Evolutionary conservation across 2,888 invertebrate genomes (phyloP).

Genomic region (Dryadula phaetusa): DNA sequence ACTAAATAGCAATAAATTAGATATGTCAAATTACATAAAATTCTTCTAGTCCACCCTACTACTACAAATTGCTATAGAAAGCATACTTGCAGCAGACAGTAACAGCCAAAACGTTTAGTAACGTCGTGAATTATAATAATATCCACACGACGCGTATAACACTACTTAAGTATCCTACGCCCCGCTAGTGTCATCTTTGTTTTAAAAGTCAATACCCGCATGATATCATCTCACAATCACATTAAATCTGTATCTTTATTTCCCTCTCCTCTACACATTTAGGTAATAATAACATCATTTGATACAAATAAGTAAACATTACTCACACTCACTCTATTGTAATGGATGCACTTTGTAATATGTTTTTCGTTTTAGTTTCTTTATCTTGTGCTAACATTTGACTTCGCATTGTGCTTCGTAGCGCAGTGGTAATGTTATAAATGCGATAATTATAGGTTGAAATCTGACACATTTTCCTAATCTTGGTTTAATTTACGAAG

Average conservation of each 20-base stretch:
- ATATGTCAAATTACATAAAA: neutral
- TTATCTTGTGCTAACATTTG: neutral
- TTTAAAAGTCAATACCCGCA: slow-evolving; percentile 27
- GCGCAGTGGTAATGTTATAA: neutral
- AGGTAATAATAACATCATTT: slow-evolving; percentile 16
- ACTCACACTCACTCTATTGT: slow-evolving; percentile 36
- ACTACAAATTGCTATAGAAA: neutral
- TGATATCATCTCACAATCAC: slow-evolving; percentile 32
- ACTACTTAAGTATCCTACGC: slow-evolving; percentile 4
- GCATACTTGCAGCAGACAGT: neutral
- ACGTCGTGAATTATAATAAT: neutral
- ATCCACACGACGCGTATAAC: neutral
- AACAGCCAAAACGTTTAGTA: slow-evolving; percentile 2
- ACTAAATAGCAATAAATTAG: too few species aligned
- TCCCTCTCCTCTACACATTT: slow-evolving; percentile 15
- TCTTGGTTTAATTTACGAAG: too few species aligned
- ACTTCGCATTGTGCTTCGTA: neutral
- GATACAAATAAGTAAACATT: slow-evolving; percentile 34
- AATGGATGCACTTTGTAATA: neutral
- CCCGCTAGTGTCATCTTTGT: slow-evolving; percentile 26
- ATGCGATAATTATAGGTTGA: neutral
- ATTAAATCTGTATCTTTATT: slow-evolving; percentile 19
- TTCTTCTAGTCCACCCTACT: neutral
- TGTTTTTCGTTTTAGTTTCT: neutral
- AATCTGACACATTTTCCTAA: neutral